A percentile compares a stretch with the other conserved stretches of the same genome.
Conservation (phyloP, 2,113 vertebrate genomes). For the Misgurnus anguillicaudatus region DNA sequence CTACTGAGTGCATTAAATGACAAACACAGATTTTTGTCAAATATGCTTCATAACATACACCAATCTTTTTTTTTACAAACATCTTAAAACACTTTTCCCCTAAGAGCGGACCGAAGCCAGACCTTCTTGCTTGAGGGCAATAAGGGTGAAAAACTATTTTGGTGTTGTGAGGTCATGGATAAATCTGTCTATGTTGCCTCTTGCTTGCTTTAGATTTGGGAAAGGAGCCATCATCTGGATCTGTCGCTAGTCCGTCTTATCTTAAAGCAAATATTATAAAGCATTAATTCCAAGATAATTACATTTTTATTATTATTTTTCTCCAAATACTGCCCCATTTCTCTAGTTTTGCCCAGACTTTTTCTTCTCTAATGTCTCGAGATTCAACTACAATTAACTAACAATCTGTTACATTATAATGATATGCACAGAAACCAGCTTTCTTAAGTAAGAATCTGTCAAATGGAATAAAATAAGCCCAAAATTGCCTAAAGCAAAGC, state of each 20-base stretch:
- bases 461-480: constrained; percentile 64
- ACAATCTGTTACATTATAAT: constrained; percentile 77
- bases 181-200: not conserved
- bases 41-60: not conserved
- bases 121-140: constrained; percentile 3
- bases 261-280: too few species aligned
- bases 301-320: too few species aligned
- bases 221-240: too few species aligned
- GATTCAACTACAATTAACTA: constrained; percentile 75
- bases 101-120: not conserved
- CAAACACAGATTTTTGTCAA: not conserved
- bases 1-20: not conserved
- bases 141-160: constrained; percentile 1
- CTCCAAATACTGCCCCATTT: too few species aligned
- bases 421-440: constrained; percentile 66
- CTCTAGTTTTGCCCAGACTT: not conserved
- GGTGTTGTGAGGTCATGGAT: constrained; percentile 1
- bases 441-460: constrained; percentile 69
- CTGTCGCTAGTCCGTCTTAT: too few species aligned
- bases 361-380: constrained; percentile 58
- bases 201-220: too few species aligned
- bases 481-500: constrained; percentile 66
- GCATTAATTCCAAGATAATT: too few species aligned
- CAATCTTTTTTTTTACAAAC: not conserved
- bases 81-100: not conserved